A percentile compares a stretch with the other conserved stretches of the same genome.
Conservation (phyloP, 2,113 vertebrate genomes). For the Hydrolagus affinis region DNA sequence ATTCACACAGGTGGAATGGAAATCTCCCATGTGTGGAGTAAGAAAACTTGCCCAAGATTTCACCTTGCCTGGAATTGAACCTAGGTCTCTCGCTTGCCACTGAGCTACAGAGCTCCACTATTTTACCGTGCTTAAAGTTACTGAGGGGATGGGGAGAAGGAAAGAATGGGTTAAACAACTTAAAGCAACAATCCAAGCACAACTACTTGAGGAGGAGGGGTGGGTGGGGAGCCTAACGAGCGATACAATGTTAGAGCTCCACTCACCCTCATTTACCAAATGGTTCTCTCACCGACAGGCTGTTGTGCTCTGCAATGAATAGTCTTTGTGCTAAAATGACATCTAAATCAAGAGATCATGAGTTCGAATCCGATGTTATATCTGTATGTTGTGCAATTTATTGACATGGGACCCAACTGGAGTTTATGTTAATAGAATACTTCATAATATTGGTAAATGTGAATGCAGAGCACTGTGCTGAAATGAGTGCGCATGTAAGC, state of each 20-base stretch:
- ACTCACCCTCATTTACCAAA: background rate
- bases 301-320: background rate
- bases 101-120: too few relatives aligned
- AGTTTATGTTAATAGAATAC: conserved; percentile 36
- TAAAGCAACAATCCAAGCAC: too few relatives aligned
- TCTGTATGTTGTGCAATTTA: conserved; percentile 30
- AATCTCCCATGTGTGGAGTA: background rate
- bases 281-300: background rate
- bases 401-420: conserved; percentile 32
- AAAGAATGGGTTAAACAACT: too few relatives aligned
- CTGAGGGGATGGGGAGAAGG: too few relatives aligned
- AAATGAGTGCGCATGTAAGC: conserved; percentile 27
- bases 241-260: background rate
- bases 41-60: too few relatives aligned
- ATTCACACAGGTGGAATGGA: background rate
- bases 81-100: too few relatives aligned
- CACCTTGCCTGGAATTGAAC: too few relatives aligned
- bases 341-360: conserved; percentile 13
- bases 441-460: conserved; percentile 35
- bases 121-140: too few relatives aligned
- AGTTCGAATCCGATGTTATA: conserved; percentile 32
- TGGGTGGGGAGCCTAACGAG: background rate
- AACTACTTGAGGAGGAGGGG: too few relatives aligned
- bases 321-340: background rate
- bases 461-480: conserved; percentile 33